phyloP scores from a whole-genome alignment of 2,797 vertebrate species.

The Phataginus tetradactyla region DNA sequence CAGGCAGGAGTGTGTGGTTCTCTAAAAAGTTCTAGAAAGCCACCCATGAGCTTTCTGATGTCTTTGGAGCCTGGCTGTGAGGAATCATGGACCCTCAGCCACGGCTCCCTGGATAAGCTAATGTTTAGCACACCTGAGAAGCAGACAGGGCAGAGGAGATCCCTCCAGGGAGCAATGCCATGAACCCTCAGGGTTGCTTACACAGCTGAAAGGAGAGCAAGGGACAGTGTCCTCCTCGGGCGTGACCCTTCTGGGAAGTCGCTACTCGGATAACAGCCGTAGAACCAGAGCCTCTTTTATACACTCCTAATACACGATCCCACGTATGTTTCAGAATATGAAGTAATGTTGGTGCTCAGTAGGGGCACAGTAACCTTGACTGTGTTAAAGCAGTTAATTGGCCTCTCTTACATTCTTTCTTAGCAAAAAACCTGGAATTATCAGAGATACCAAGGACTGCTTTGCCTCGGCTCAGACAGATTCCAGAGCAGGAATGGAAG shows the following conservation, averaged over 20 bases:
- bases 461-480: not conserved
- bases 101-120: not conserved
- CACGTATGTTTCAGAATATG: constrained; percentile 56
- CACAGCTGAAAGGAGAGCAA: not conserved
- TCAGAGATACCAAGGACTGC: not conserved
- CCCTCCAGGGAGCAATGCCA: not conserved
- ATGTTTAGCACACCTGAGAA: not conserved
- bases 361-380: not conserved
- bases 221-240: not conserved
- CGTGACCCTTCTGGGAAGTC: not conserved
- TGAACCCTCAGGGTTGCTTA: not conserved
- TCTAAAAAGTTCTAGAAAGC: not conserved
- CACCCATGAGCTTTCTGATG: not conserved
- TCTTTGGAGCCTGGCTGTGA: not conserved
- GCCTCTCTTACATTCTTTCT: not conserved
- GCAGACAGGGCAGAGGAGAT: accelerated
- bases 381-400: not conserved
- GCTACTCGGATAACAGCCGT: constrained; percentile 20
- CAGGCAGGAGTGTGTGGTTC: not conserved
- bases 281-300: constrained; percentile 27
- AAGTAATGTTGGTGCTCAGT: constrained; percentile 29
- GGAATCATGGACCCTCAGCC: not conserved
- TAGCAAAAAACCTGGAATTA: not conserved
- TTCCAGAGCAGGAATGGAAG: not conserved
- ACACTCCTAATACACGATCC: constrained; percentile 38